A percentile compares a stretch with the other conserved stretches of the same genome.
These are phyloP conservation scores for Microcebus murinus DNA, from an alignment of 2,113 vertebrate genomes.

Conservation along the genomic window DNA sequence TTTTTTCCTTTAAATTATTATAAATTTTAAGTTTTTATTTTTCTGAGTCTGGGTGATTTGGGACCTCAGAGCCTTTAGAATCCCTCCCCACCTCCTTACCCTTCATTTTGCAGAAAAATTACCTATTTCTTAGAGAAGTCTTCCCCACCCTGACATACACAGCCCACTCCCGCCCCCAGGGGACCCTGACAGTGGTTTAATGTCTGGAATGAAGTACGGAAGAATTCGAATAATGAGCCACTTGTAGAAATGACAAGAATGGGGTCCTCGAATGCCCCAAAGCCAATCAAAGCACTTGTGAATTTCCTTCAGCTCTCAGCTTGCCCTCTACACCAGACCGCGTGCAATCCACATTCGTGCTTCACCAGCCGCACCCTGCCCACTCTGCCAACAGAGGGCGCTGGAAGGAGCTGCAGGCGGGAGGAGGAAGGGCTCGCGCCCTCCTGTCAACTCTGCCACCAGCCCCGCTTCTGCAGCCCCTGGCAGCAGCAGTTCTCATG, in stretches of 20 bases:
- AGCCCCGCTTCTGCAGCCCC: not conserved
- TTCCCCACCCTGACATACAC: not conserved
- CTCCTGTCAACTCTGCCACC: not conserved
- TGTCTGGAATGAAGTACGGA: not conserved
- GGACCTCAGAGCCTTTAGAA: not conserved
- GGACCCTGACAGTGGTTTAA: not conserved
- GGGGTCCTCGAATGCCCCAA: not conserved
- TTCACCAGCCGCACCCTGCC: too few relatives aligned
- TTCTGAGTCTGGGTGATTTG: too few relatives aligned
- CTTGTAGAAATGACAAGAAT: not conserved
- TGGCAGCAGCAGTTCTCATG: fast-evolving
- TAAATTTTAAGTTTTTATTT: too few relatives aligned
- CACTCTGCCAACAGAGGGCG: not conserved
- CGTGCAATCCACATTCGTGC: not conserved
- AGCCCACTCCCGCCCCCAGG: not conserved
- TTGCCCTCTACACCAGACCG: not conserved
- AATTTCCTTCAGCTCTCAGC: not conserved
- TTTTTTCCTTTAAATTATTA: too few relatives aligned
- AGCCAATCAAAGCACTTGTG: not conserved
- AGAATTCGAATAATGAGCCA: not conserved
- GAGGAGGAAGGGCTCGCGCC: not conserved
- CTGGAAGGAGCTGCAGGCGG: not conserved
- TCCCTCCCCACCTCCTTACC: not conserved
- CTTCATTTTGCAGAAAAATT: not conserved
- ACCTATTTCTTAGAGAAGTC: not conserved